Evolutionary conservation across 2,888 invertebrate genomes (phyloP).

Genomic region (Petrophora chlorosata): DNA sequence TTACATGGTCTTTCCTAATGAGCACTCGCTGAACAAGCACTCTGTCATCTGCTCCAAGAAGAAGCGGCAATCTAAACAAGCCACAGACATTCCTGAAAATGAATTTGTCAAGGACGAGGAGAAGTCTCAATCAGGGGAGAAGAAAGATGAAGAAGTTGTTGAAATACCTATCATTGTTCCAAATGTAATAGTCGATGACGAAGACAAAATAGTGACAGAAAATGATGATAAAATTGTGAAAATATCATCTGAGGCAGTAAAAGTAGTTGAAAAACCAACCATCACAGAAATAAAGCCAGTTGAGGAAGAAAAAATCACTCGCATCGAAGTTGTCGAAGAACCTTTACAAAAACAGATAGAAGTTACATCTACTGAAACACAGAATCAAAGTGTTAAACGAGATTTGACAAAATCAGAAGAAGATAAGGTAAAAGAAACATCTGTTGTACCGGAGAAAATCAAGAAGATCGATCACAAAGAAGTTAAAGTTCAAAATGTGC

Average conservation of each 20-base stretch:
- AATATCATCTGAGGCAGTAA: slow-evolving; percentile 24
- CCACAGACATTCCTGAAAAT: slow-evolving; percentile 41
- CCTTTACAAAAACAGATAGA: slow-evolving; percentile 26
- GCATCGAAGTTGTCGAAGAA: slow-evolving; percentile 31
- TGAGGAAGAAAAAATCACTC: slow-evolving; percentile 7
- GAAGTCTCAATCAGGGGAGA: slow-evolving; percentile 27
- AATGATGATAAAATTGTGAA: slow-evolving; percentile 6
- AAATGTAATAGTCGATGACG: slow-evolving; percentile 25
- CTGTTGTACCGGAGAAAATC: slow-evolving; percentile 37
- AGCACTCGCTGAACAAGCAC: slow-evolving; percentile 77
- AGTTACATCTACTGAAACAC: slow-evolving; percentile 27
- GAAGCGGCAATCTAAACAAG: slow-evolving; percentile 65
- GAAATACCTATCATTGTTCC: slow-evolving; percentile 29
- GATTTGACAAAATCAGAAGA: slow-evolving; percentile 30
- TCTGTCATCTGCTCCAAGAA: slow-evolving; percentile 63
- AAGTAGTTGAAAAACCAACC: slow-evolving; percentile 17
- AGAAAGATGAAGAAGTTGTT: slow-evolving; percentile 30
- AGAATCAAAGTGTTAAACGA: slow-evolving; percentile 32
- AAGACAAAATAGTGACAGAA: slow-evolving; percentile 10
- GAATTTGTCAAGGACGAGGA: slow-evolving; percentile 33
- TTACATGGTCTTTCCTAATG: slow-evolving; percentile 82
- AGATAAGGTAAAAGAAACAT: slow-evolving; percentile 25
- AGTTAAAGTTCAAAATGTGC: slow-evolving; percentile 39
- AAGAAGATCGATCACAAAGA: slow-evolving; percentile 47
- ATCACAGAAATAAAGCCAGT: slow-evolving; percentile 7